A percentile compares a stretch with the other conserved stretches of the same genome.
These are phyloP conservation scores for Cephus sareptanus DNA, from an alignment of 2,888 invertebrate species.

Conservation along the genomic window DNA sequence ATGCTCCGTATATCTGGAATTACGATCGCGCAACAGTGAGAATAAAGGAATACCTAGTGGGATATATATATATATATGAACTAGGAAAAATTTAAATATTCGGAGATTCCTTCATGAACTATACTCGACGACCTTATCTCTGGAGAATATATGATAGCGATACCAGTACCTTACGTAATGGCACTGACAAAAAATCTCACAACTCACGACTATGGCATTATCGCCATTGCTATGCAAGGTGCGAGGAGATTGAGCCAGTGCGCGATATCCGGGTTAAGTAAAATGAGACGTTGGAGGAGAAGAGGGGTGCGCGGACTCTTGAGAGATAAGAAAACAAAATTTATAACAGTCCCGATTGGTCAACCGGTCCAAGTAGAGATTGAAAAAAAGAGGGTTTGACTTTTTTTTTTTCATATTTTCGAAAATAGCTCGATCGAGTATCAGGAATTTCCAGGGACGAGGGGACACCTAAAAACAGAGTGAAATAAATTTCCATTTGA, in stretches of 20 bases:
- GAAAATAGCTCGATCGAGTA: background rate
- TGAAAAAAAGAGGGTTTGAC: no score
- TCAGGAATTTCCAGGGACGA: background rate
- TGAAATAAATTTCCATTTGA: slow-evolving; percentile 19
- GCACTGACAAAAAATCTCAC: background rate
- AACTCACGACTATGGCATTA: background rate
- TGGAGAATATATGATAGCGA: background rate
- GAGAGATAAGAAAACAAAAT: no score
- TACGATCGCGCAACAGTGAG: background rate
- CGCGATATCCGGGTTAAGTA: background rate
- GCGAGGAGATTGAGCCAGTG: background rate
- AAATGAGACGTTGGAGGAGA: background rate
- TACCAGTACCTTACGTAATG: background rate
- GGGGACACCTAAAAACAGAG: background rate
- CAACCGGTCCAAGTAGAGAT: no score
- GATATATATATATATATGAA: background rate
- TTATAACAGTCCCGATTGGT: no score
- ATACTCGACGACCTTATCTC: background rate
- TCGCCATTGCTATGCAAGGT: background rate
- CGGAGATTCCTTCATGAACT: background rate
- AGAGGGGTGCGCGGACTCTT: no score
- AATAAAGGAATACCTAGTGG: background rate
- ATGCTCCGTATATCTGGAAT: background rate
- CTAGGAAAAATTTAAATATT: background rate
- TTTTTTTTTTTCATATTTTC: background rate